Conservation (phyloP, 2,888 invertebrate species). For the Eupithecia pulchellata region DNA sequence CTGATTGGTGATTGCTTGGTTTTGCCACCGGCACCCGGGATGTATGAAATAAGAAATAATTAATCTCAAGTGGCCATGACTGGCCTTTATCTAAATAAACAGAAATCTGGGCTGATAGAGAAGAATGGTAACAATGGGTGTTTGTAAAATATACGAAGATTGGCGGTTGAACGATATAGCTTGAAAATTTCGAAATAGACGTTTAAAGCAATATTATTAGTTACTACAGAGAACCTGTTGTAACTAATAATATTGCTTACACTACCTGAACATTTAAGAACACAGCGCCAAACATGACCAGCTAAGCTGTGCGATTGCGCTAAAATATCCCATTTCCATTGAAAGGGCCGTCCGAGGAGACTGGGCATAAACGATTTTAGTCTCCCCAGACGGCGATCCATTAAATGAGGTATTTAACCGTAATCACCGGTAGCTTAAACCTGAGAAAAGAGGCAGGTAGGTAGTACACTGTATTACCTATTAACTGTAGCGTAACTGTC, state of each 20-base stretch:
- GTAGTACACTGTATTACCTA: too few relatives aligned
- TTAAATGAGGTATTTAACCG: too few relatives aligned
- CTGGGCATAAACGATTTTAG: too few relatives aligned
- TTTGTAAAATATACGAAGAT: neutral
- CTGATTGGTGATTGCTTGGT: slow-evolving; percentile 51
- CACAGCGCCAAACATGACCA: neutral
- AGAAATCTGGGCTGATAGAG: neutral
- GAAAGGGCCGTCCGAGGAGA: too few relatives aligned
- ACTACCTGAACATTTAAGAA: too few relatives aligned
- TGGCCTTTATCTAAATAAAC: slow-evolving; percentile 15
- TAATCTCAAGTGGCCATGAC: slow-evolving; percentile 28
- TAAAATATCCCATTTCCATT: too few relatives aligned
- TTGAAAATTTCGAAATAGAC: neutral
- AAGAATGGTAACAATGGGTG: slow-evolving; percentile 3
- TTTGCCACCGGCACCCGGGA: slow-evolving; percentile 28
- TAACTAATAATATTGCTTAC: too few relatives aligned
- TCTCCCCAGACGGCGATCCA: too few relatives aligned
- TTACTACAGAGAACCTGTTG: too few relatives aligned
- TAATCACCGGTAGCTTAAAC: neutral
- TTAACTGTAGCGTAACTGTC: too few relatives aligned
- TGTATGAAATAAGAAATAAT: slow-evolving; percentile 22
- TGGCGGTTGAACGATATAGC: neutral
- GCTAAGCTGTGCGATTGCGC: too few relatives aligned
- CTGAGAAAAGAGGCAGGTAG: neutral
- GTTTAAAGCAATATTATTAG: neutral